Conservation (phyloP, 2,888 invertebrate genomes). For the Drosophila dives region DNA sequence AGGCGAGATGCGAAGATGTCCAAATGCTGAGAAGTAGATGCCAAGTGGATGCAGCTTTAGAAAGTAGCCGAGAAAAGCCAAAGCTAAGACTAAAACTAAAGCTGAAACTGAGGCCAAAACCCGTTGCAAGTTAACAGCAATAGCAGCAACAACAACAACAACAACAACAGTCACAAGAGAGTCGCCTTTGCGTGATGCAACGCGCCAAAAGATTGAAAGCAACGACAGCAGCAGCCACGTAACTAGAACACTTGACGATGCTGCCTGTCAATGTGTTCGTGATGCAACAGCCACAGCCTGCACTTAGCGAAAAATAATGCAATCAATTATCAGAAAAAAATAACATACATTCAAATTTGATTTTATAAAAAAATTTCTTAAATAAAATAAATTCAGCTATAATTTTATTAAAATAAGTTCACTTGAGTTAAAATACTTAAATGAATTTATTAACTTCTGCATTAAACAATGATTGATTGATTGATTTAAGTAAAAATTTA, state of each 20-base stretch:
- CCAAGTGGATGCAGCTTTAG: slow-evolving; percentile 59
- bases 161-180: slow-evolving; percentile 28
- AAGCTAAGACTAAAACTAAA: slow-evolving; percentile 28
- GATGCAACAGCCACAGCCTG: slow-evolving; percentile 39
- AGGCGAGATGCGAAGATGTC: slow-evolving; percentile 5
- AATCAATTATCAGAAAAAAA: background rate
- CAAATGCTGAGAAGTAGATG: slow-evolving; percentile 10
- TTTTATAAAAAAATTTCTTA: background rate
- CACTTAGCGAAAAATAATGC: slow-evolving; percentile 2
- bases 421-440: too few relatives aligned
- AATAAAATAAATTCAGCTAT: background rate
- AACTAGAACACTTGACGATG: slow-evolving; percentile 79
- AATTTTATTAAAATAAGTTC: too few relatives aligned
- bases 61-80: slow-evolving; percentile 68
- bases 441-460: background rate
- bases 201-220: slow-evolving; percentile 79
- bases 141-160: slow-evolving; percentile 14
- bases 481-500: background rate
- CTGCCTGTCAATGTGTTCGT: slow-evolving; percentile 26
- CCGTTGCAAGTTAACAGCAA: slow-evolving; percentile 57
- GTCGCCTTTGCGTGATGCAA: slow-evolving; percentile 76
- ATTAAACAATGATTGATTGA: background rate
- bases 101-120: slow-evolving; percentile 55
- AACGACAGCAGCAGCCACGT: slow-evolving; percentile 76
- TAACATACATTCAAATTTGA: background rate